Evolutionary conservation across 1,140 invertebrate genomes (phyloP), one percentile per base, ranked within the genome.

Genomic region (Drosophila kanapiae): DNA sequence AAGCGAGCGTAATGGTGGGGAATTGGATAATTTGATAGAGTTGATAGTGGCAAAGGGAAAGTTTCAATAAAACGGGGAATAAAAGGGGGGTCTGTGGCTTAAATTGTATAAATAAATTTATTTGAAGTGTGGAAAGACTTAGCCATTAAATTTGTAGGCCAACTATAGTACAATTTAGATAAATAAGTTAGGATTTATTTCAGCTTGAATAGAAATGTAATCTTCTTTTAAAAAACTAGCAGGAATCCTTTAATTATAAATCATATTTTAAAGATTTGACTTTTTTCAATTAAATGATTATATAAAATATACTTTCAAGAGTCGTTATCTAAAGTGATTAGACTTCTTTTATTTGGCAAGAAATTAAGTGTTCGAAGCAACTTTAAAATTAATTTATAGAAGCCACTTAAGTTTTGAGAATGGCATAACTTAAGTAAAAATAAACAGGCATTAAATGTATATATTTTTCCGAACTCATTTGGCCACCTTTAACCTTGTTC

Each of bases 11-110:
- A 33, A 61, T 61, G 40, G 5, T 18, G 5, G 16, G 29, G 57
- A 14, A 13, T 62, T 11, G 8, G 14, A 16, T 64, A 13, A 61
- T 64, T 61, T 61, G 6, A 42, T 10, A 7, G 14, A 7, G n/a
- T 11, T 13, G 11, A 43, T n/a, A 29, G 29, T 27, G 10, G 18
- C 27, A 14, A 56, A 37, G 13, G 45, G 18, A 61, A n/a, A 35
- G 51, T 38, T 38, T 37, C 14, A 10, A 23, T 23, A 14, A 37
- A 54, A 27, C 13, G 10, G 16, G 16, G n/a, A n/a, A n/a, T 13
- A 0, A 13, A 16, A 29, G n/a, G n/a, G n/a, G n/a, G n/a, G n/a
- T 27, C 0, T 18, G 48, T 8, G 1, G n/a, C 6, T 8, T 35
- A 13, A 8, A 35, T 13, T 6, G 1, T 53, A 10, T 16, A 33